Base-by-base conservation (phyloP, 2,797 vertebrate species). In the Heterohyrax brucei region DNA sequence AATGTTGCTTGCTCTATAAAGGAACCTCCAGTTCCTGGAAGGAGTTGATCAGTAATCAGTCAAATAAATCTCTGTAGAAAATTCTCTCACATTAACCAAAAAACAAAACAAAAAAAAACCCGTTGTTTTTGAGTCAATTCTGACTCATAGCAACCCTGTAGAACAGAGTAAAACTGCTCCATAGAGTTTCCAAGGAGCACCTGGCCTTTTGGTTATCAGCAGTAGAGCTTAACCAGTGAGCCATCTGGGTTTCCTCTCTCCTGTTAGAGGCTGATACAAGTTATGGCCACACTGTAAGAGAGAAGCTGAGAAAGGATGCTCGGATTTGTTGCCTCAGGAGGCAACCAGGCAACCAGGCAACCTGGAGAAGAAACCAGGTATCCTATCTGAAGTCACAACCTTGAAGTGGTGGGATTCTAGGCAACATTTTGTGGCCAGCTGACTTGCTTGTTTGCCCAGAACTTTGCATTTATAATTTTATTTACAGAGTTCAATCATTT, bases 401-500 rank as follows among this genome's bases (percentile, higher is more conserved):
- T 86, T 9, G 21, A 64, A 77, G 22, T 39, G 61, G 70, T 30
- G 44, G 10, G 24, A 64, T 79, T 92, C 61, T 85, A 59, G 48
- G 44, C 53, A 70, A 21, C 62, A 70, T 70, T 91, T 91, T 44
- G 53, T 64, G 33, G 7, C 16, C 72, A n/a, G 80, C 9, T 85
- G 33, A 72, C 70, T 39, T 85, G 44, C 1, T 7, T 8, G 13
- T 92, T 72, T 95, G 19, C 28, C 59, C 79, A 77, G 21, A 59
- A 53, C 50, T 81, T 61, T 79, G 21, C 48, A 61, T 72, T 87
- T 87, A 68, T 44, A 64, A 84, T 77, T n/a, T 87, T 76, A 87
- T 72, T 9, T 78, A 66, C n/a, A 77, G 66, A 39, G 73, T 80
- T 77, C 50, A n/a, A 92, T 81, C 18, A 64, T 84, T 90, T 94